Evolutionary conservation across 2,113 vertebrate species (phyloP).

Genomic region (Fulmarus glacialis): DNA sequence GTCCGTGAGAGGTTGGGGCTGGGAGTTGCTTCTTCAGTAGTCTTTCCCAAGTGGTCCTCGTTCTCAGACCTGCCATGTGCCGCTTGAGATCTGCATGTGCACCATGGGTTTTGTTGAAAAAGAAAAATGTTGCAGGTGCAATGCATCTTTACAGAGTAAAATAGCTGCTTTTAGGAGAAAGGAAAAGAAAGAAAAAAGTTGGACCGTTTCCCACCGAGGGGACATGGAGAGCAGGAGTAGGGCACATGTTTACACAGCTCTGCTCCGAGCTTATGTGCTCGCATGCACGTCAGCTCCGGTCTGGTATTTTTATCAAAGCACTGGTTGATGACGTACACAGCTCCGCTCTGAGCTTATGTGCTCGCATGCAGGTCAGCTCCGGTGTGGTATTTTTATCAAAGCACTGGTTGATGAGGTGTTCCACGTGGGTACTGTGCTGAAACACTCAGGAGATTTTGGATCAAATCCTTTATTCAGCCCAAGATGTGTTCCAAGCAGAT

Average conservation of each 20-base stretch:
- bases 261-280: background rate
- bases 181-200: background rate
- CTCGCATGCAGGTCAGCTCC: background rate
- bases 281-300: rapidly evolving
- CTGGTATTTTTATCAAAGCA: background rate
- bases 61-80: background rate
- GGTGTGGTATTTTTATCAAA: background rate
- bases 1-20: background rate
- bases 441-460: background rate
- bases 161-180: background rate
- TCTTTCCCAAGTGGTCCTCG: background rate
- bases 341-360: background rate
- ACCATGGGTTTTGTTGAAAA: background rate
- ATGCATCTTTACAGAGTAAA: background rate
- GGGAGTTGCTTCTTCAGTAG: background rate
- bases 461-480: background rate
- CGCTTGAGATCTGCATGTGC: background rate
- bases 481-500: background rate
- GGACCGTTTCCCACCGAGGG: background rate
- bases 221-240: background rate
- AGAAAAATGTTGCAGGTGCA: background rate
- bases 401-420: background rate
- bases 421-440: background rate
- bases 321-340: background rate
- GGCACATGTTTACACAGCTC: background rate